Evolutionary conservation across 2,113 vertebrate species (phyloP).

Genomic region (Chionis minor): DNA sequence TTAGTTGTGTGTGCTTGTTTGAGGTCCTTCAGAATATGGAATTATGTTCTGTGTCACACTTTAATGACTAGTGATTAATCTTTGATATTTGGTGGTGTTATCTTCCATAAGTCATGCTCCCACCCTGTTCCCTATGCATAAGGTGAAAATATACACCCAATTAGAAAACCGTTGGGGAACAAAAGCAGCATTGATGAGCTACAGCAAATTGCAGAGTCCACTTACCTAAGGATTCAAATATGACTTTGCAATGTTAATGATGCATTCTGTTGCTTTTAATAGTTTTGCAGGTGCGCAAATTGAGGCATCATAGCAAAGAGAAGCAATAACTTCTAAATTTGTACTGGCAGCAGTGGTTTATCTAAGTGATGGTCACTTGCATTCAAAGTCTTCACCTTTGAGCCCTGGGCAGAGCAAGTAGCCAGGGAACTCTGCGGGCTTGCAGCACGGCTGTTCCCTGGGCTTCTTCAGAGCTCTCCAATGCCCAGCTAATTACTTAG

Average conservation of each 20-base stretch:
- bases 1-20: background rate
- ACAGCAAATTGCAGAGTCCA: background rate
- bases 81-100: background rate
- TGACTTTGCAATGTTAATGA: background rate
- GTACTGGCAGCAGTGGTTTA: background rate
- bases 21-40: background rate
- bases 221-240: background rate
- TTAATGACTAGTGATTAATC: background rate
- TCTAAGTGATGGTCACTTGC: background rate
- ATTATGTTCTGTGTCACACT: background rate
- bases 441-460: background rate
- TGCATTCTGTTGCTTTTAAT: background rate
- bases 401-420: background rate
- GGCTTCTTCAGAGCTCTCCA: background rate
- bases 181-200: background rate
- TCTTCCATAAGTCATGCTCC: background rate
- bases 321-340: background rate
- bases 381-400: background rate
- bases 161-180: background rate
- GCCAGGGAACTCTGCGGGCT: background rate
- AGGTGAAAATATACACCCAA: background rate
- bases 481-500: background rate
- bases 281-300: background rate
- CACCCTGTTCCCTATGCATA: background rate
- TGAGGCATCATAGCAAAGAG: background rate